phyloP scores from a whole-genome alignment of 2,888 invertebrate genomes.

The Tenthredo distinguenda region DNA sequence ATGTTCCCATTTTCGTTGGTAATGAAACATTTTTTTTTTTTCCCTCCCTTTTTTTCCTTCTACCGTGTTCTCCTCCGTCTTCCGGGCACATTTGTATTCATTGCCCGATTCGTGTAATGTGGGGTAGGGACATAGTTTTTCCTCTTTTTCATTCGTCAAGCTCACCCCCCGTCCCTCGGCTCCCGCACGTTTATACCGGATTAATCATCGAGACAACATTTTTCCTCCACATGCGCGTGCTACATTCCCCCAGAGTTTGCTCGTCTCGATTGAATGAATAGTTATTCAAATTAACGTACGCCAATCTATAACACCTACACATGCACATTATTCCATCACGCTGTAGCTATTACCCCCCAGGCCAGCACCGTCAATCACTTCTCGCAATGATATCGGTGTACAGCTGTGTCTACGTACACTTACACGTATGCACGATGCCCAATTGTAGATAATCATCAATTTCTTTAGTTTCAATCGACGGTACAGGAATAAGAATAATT shows the following conservation, averaged over 20 bases:
- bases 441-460: neutral
- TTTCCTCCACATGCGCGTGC: neutral
- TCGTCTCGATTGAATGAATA: neutral
- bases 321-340: neutral
- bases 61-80: neutral
- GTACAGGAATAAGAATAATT: neutral
- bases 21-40: constrained; percentile 16
- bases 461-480: neutral
- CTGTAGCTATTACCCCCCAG: neutral
- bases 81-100: constrained; percentile 27
- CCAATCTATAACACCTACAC: neutral
- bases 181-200: neutral
- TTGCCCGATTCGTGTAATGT: neutral
- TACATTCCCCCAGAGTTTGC: neutral
- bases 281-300: neutral
- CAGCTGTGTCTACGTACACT: neutral
- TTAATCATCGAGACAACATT: neutral
- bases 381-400: neutral
- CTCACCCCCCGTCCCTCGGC: neutral
- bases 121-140: constrained; percentile 1
- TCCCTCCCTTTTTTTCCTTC: neutral
- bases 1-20: neutral
- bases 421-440: neutral
- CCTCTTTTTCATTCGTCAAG: neutral
- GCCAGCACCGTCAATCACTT: neutral